Evolutionary conservation across 2,888 invertebrate genomes (phyloP), one percentile per base, ranked within the genome.

Genomic region (Oasisia sp.): DNA sequence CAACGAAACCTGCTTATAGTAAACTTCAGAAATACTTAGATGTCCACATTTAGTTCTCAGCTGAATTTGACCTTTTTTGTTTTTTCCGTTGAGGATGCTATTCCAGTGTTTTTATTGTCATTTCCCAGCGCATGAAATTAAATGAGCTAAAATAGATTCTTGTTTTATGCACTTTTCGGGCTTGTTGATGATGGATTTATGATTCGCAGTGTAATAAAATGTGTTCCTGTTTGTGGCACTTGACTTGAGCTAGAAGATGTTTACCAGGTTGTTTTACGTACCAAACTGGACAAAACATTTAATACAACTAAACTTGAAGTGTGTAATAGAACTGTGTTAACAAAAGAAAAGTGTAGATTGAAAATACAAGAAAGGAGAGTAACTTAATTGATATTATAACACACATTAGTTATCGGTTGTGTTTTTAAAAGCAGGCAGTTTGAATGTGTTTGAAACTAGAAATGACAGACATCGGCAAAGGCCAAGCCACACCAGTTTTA

Each of bases 131-230:
- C 74, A 74, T 74, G 14, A 74, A 74, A 74, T 74, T 74, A 74
- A 14, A 27, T 74, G 74, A 74, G 74, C n/a, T n/a, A 27, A 19
- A 74, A 19, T 27, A 74, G 27, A 27, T 27, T 14, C 74, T 74
- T 74, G 74, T 74, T 74, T 74, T 74, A 74, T 74, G 74, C n/a
- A 74, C 74, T 74, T 74, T 27, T 74, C 74, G 14, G 74, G n/a
- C 74, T 74, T 74, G 27, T 74, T 74, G 27, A n/a, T 27, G 74
- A 74, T 27, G 27, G 19, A 19, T 74, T 74, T 27, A 27, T 27
- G 74, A 4, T 74, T 19, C 14, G n/a, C n/a, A n/a, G n/a, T 74
- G 74, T 74, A 74, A 74, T 74, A 74, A 74, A 74, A 74, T 74
- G 74, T 14, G 74, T 27, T 74, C 74, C 19, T n/a, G n/a, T 74